Base-by-base conservation (phyloP, 2,797 vertebrate genomes). In the Phyllotis vaccarum region DNA sequence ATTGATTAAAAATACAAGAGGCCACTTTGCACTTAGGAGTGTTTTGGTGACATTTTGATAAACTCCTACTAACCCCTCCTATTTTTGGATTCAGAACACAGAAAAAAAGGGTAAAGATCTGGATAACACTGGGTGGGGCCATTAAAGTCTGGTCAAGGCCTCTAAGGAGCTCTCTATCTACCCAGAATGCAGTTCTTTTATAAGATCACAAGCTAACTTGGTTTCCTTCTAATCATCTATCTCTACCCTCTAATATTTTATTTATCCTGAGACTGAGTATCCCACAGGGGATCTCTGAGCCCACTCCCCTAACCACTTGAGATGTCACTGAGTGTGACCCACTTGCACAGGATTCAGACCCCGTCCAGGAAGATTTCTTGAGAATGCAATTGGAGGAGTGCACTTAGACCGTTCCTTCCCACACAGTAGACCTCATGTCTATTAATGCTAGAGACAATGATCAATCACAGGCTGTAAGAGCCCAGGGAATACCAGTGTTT, bases 1-100 rank as follows among this genome's bases (percentile, higher is more conserved):
- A 62, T 6, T 89, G 92, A 94, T 95, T 82, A 79, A 95, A 93
- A 95, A 94, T 76, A 89, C n/a, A 94, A 87, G 24, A 81, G 64
- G 56, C 9, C 49, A 49, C 31, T 93, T 78, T 80, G 54, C 17
- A 78, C 54, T 89, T 87, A 24, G 29, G 58, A 83, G 46, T 70
- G 89, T 82, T 34, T 6, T 54, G 9, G 85, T 76, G 72, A 88
- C 46, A 76, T 90, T 94, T 91, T 78, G 88, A 82, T 91, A 79
- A 64, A 29, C 74, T 91, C 29, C 40, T 60, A 52, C 43, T 95
- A 43, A 49, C 1, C 22, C 17, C 21, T 93, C 46, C 66, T 31
- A 1, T n/a, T 9, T 90, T 81, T 43, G 64, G 17, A 22, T 81
- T 92, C 78, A 76, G 40, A 78, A 90, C 29, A 62, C 2, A 54